Conservation (phyloP, 2,113 vertebrate species). For the Scatophagus argus region DNA sequence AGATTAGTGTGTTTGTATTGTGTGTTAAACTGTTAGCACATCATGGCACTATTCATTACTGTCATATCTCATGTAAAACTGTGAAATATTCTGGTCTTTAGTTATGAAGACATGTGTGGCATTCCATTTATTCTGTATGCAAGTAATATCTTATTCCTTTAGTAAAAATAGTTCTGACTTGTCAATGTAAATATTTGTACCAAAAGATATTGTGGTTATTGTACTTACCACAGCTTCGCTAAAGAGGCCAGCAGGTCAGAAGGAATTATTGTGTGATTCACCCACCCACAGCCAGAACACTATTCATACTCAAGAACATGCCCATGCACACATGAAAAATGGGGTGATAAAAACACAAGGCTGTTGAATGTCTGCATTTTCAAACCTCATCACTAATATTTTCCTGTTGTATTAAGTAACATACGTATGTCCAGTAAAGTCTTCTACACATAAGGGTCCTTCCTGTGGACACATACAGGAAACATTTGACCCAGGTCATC, state of each 20-base stretch:
- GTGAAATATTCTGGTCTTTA: background rate
- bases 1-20: background rate
- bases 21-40: background rate
- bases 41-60: constrained; percentile 6
- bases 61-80: background rate
- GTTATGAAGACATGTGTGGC: background rate
- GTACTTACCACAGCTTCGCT: constrained; percentile 22
- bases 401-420: background rate
- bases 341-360: background rate
- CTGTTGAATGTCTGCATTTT: background rate
- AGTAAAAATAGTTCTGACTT: constrained; percentile 23
- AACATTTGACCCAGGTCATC: background rate
- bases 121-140: background rate
- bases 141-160: background rate
- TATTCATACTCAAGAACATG: constrained; percentile 8
- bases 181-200: constrained; percentile 13
- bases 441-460: background rate
- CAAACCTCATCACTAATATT: background rate
- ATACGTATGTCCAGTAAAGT: background rate
- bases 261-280: constrained; percentile 27
- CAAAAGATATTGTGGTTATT: constrained; percentile 13
- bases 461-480: background rate
- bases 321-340: background rate
- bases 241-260: constrained; percentile 41
- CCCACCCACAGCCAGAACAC: constrained; percentile 12